Conservation (phyloP, 2,113 vertebrate species). For the Irena cyanogastra region DNA sequence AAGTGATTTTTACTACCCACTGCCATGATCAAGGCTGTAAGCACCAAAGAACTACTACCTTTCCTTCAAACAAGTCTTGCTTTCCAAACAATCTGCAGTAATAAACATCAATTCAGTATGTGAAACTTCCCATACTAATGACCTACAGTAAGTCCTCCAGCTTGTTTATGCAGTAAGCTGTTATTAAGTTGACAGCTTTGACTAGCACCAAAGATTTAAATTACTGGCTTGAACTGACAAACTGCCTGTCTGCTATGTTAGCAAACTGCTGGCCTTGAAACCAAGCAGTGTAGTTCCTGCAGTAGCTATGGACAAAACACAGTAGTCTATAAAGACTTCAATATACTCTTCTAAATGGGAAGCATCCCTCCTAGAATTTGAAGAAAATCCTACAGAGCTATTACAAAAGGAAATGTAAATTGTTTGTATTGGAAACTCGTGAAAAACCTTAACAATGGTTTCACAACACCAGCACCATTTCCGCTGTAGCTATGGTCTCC, state of each 20-base stretch:
- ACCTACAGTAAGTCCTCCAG: conserved; percentile 13
- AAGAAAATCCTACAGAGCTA: neutral
- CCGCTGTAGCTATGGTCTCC: neutral
- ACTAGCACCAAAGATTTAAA: conserved; percentile 53
- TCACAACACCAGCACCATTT: neutral
- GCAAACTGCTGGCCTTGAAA: neutral
- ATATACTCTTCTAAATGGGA: neutral
- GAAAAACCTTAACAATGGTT: neutral
- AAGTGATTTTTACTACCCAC: neutral
- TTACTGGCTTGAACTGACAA: conserved; percentile 36
- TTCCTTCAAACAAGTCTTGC: neutral
- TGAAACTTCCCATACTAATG: conserved; percentile 42
- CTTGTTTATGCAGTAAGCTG: conserved; percentile 45
- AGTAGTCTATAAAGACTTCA: neutral
- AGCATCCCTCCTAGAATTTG: neutral
- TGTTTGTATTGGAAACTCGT: neutral
- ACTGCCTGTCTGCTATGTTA: neutral
- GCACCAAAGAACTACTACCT: neutral
- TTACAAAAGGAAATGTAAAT: neutral
- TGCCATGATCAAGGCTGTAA: neutral
- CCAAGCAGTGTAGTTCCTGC: neutral
- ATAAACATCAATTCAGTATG: conserved; percentile 40
- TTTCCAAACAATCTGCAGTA: conserved; percentile 30
- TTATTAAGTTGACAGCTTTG: conserved; percentile 51
- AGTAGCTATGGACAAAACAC: neutral